phyloP scores from a whole-genome alignment of 1,140 invertebrate genomes.

The Eufriesea mexicana region DNA sequence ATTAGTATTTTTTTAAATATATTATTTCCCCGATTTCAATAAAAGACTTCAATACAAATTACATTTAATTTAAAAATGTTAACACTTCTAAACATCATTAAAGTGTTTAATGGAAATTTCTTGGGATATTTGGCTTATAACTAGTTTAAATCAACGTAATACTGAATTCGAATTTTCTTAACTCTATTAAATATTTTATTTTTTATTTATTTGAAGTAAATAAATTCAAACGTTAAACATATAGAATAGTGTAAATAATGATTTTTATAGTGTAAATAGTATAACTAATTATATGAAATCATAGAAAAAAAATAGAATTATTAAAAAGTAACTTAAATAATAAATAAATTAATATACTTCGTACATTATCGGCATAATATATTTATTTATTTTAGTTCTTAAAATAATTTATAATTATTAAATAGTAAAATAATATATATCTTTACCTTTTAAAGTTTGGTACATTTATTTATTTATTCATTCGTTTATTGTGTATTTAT shows the following conservation, averaged over 20 bases:
- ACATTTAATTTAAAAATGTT: neutral
- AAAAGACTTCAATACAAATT: neutral
- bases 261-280: neutral
- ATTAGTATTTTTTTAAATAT: neutral
- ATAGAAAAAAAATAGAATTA: neutral
- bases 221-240: neutral
- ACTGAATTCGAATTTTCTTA: neutral
- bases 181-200: neutral
- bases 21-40: neutral
- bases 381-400: too few relatives aligned
- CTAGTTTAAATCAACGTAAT: neutral
- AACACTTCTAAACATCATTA: neutral
- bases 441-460: neutral
- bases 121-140: neutral
- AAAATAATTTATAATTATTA: too few relatives aligned
- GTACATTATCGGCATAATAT: too few relatives aligned
- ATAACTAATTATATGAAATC: neutral
- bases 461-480: constrained; percentile 67
- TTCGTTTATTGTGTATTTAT: constrained; percentile 75
- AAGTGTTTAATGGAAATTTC: neutral
- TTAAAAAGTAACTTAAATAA: neutral
- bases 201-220: neutral
- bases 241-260: neutral
- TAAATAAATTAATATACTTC: neutral
- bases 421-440: too few relatives aligned